Percentiles rank a stretch among this genome's conserved stretches.
phyloP scores from a whole-genome alignment of 2,113 vertebrate species.

The Oncorhynchus gorbuscha region DNA sequence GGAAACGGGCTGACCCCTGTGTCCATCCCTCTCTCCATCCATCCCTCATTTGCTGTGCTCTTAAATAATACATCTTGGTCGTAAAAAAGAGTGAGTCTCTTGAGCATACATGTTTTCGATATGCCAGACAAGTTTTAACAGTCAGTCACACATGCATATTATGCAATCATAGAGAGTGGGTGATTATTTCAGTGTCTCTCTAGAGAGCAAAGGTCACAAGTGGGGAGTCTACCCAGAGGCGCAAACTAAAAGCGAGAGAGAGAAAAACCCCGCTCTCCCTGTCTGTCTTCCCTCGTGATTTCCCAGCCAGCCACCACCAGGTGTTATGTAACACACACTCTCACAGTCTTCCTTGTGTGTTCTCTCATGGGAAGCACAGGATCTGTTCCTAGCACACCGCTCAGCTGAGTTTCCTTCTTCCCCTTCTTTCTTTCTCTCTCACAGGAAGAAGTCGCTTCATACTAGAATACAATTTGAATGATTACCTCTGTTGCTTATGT shows the following conservation, averaged over 20 bases:
- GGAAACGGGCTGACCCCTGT: constrained; percentile 36
- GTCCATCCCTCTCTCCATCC: neutral
- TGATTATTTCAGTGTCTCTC: constrained; percentile 33
- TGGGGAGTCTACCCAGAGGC: neutral
- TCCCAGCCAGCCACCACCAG: constrained; percentile 31
- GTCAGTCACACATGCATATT: constrained; percentile 28
- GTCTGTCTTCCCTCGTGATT: constrained; percentile 30
- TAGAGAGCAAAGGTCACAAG: constrained; percentile 13
- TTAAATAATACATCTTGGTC: neutral
- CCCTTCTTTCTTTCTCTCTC: constrained; percentile 13
- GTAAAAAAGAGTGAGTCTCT: constrained; percentile 4
- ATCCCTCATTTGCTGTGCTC: neutral
- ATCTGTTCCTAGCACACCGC: neutral
- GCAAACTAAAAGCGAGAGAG: constrained; percentile 11
- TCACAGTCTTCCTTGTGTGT: neutral
- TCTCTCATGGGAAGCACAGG: constrained; percentile 29
- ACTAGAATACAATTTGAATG: neutral
- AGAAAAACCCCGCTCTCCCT: constrained; percentile 11
- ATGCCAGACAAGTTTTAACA: neutral
- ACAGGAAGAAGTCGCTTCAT: neutral
- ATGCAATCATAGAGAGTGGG: neutral
- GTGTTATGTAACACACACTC: constrained; percentile 38
- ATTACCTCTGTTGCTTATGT: neutral
- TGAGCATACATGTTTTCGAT: constrained; percentile 14
- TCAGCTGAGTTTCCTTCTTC: constrained; percentile 7